A percentile compares a stretch with the other conserved stretches of the same genome.
Evolutionary conservation across 1,140 invertebrate species (phyloP).

Genomic region (Camponotus vicinus): DNA sequence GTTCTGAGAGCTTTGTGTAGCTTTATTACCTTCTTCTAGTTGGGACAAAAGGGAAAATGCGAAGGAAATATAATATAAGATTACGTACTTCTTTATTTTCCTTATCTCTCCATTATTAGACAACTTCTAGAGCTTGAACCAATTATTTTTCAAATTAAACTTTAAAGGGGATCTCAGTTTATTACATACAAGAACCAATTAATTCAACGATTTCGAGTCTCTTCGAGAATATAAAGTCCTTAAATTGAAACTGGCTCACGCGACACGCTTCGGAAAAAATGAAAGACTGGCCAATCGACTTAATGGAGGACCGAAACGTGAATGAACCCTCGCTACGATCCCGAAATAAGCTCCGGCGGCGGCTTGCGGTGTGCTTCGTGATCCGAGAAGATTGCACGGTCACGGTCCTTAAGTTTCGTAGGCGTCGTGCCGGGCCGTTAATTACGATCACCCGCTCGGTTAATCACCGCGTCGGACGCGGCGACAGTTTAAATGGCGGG

Average conservation of each 20-base stretch:
- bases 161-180: too few relatives aligned
- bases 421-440: slow-evolving; percentile 69
- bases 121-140: too few relatives aligned
- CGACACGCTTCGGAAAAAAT: background rate
- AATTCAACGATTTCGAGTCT: too few relatives aligned
- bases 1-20: background rate
- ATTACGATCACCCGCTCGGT: slow-evolving; percentile 75
- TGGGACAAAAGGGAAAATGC: too few relatives aligned
- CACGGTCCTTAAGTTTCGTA: slow-evolving; percentile 81
- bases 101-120: too few relatives aligned
- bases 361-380: slow-evolving; percentile 59
- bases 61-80: too few relatives aligned
- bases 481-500: slow-evolving; percentile 59
- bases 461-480: slow-evolving; percentile 63
- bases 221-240: too few relatives aligned
- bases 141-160: too few relatives aligned
- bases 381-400: slow-evolving; percentile 72
- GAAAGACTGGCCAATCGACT: background rate
- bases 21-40: slow-evolving; percentile 23
- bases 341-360: slow-evolving; percentile 54
- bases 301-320: background rate
- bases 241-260: too few relatives aligned
- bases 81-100: too few relatives aligned
- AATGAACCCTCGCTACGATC: slow-evolving; percentile 14
- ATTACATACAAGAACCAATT: too few relatives aligned